Base-by-base conservation (phyloP, 2,888 invertebrate genomes). In the Meteorus cinctellus region DNA sequence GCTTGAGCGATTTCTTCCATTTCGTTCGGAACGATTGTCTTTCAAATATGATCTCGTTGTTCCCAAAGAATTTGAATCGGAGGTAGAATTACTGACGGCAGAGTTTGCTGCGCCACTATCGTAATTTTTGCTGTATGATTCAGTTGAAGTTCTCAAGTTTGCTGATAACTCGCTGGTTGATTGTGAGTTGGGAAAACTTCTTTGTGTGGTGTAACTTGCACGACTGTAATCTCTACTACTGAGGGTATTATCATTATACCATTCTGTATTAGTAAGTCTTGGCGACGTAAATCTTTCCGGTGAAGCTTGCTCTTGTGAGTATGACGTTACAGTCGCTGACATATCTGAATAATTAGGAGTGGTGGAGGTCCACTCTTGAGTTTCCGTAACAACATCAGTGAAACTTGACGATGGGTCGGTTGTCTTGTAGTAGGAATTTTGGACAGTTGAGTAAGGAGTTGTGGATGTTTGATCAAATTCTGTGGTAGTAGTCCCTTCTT, bases 381-480 rank as follows among this genome's bases (percentile, higher is more conserved):
- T 55, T 55, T 55, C 55, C 1, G 55, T 55, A 55, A 19, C 5
- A 8, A 1, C 19, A 55, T 65, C 65, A 14, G 65, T 34, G 65
- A 65, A 41, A 24, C 36, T n/a, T 24, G 69, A 51, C 0, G 74
- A 69, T 60, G 74, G 59, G 2, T 67, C 59, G 29, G 69, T 60
- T 19, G 10, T 51, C 27, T n/a, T 65, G 62, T 55, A 19, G 48
- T 29, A 29, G 6, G 79, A 80, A 48, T 83, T 80, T 34, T 80
- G 77, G 5, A 62, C 79, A 19, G 72, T 73, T 8, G 81, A 78
- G 69, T 86, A 82, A 1, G 79, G 63, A 1, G 82, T 81, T 0
- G 81, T 79, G 2, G 81, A 81, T 5, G 78, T 77, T 8, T 78
- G 79, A 10, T 85, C 82, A 0, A 79, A 68, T 5, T 83, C 81